Evolutionary conservation across 1,140 invertebrate genomes (phyloP).

Genomic region (Himalopsyche phryganea): DNA sequence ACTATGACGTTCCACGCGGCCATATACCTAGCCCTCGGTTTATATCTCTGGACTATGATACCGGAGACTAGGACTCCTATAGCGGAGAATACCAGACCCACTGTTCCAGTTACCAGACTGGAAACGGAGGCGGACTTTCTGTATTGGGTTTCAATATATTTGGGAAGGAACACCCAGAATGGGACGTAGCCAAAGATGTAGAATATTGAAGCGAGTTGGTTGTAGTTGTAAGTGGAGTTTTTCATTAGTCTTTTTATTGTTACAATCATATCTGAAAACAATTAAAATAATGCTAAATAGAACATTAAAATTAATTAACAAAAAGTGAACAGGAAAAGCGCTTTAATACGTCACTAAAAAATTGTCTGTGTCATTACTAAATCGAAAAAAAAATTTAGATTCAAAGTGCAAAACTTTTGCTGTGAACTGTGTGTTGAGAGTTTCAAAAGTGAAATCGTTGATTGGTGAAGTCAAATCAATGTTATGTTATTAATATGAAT

Average conservation of each 20-base stretch:
- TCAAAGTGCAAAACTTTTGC: too few species aligned
- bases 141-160: constrained; percentile 74
- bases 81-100: constrained; percentile 69
- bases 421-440: too few species aligned
- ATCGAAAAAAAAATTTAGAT: too few species aligned
- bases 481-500: too few species aligned
- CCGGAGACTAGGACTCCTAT: constrained; percentile 68
- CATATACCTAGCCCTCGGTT: constrained; percentile 64
- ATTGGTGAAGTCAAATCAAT: too few species aligned
- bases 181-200: constrained; percentile 70
- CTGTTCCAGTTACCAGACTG: constrained; percentile 64
- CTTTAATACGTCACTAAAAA: too few species aligned
- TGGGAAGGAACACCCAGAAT: constrained; percentile 73
- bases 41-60: constrained; percentile 64
- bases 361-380: too few species aligned
- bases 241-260: constrained; percentile 61
- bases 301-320: too few species aligned
- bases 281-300: not conserved
- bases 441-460: too few species aligned
- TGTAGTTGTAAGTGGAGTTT: constrained; percentile 66
- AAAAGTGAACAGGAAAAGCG: too few species aligned
- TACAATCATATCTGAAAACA: constrained; percentile 54
- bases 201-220: constrained; percentile 64
- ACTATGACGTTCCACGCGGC: constrained; percentile 72
- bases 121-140: constrained; percentile 67